Evolutionary conservation across 2,113 vertebrate species (phyloP).

Genomic region (Pampusana beccarii): DNA sequence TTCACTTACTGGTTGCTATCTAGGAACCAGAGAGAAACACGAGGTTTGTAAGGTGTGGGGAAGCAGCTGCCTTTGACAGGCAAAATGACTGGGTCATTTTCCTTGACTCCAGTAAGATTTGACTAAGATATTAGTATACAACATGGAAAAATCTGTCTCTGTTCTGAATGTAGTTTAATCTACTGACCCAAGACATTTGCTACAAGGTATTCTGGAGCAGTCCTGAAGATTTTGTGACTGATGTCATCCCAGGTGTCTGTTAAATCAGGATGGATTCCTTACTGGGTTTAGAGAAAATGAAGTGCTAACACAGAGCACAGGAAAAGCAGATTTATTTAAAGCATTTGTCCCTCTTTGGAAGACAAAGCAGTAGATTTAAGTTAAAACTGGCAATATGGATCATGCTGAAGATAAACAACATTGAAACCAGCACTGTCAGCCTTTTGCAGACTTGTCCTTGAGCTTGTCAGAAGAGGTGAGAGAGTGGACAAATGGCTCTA

Average conservation of each 20-base stretch:
- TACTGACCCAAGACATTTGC: not conserved
- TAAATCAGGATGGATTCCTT: slow-evolving; percentile 37
- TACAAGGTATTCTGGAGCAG: not conserved
- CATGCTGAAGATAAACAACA: not conserved
- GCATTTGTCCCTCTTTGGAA: not conserved
- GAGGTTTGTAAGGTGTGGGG: not conserved
- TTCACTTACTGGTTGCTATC: not conserved
- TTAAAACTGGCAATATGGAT: slow-evolving; percentile 27
- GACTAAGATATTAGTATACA: not conserved
- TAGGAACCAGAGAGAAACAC: not conserved
- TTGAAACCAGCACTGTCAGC: not conserved
- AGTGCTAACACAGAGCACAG: not conserved
- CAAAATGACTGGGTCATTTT: not conserved
- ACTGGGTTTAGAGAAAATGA: slow-evolving; percentile 16
- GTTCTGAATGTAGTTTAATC: not conserved
- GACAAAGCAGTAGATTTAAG: slow-evolving; percentile 27
- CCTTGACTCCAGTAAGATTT: not conserved
- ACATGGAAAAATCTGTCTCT: not conserved
- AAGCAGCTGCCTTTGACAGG: not conserved
- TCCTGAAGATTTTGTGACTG: not conserved
- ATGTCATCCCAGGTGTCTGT: not conserved
- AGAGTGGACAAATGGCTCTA: not conserved
- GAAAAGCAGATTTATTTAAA: slow-evolving; percentile 38
- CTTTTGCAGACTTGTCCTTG: slow-evolving; percentile 20
- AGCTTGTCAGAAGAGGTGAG: not conserved